These are phyloP conservation scores for Setophaga petechia DNA, from an alignment of 2,113 vertebrate genomes.

Conservation along the genomic window DNA sequence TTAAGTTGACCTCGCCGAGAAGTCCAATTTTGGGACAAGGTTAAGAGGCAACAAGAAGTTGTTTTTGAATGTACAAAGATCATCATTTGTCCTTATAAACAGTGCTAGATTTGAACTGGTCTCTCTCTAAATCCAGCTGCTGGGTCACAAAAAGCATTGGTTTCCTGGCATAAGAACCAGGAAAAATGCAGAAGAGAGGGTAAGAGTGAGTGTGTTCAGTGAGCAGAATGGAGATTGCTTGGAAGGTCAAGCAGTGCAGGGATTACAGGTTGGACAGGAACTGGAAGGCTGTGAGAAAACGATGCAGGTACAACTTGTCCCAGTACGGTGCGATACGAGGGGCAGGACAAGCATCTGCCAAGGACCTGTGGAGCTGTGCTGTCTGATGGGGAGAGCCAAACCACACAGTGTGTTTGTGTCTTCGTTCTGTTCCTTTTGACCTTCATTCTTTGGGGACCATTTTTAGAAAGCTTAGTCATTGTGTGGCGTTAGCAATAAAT, in stretches of 20 bases:
- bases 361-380: not conserved
- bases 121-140: not conserved
- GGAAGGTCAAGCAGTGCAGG: not conserved
- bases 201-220: not conserved
- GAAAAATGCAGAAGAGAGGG: not conserved
- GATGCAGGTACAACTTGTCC: not conserved
- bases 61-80: not conserved
- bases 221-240: not conserved
- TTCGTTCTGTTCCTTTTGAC: not conserved
- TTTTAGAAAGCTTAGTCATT: constrained; percentile 44
- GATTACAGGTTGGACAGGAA: accelerated
- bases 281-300: not conserved
- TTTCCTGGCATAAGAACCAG: not conserved
- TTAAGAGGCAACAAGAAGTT: not conserved
- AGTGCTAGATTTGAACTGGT: not conserved
- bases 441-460: not conserved
- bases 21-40: not conserved
- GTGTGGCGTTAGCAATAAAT: not conserved
- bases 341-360: not conserved
- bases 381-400: not conserved
- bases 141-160: constrained; percentile 11
- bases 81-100: not conserved
- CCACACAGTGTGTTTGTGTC: not conserved
- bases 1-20: not conserved
- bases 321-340: accelerated